Evolutionary conservation across 2,113 vertebrate species (phyloP).

Genomic region (Oreocharis arfaki): DNA sequence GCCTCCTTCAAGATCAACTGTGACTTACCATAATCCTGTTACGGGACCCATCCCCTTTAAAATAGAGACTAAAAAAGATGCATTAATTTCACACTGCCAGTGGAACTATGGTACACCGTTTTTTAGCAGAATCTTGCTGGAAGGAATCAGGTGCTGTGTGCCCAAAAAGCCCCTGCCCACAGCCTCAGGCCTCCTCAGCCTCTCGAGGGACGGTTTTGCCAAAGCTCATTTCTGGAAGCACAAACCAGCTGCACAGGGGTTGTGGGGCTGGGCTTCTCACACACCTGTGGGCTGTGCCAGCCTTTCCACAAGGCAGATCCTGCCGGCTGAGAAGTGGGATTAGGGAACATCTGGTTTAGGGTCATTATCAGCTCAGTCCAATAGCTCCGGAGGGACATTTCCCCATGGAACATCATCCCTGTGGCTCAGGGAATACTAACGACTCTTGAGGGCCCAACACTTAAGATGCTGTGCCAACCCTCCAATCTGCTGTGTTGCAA

Average conservation of each 20-base stretch:
- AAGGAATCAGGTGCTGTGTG: neutral
- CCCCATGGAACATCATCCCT: neutral
- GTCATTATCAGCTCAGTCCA: neutral
- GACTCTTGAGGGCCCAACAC: neutral
- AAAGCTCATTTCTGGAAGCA: neutral
- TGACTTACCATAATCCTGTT: neutral
- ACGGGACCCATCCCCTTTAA: neutral
- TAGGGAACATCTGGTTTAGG: neutral
- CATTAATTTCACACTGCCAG: neutral
- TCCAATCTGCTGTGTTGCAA: neutral
- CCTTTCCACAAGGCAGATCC: constrained; percentile 24
- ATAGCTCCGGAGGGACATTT: neutral
- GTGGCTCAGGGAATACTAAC: neutral
- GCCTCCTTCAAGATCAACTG: constrained; percentile 4
- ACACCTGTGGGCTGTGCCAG: neutral
- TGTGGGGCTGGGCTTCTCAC: neutral
- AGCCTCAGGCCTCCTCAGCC: neutral
- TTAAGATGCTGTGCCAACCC: neutral
- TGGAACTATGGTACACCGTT: neutral
- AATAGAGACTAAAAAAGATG: neutral
- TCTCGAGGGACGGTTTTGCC: neutral
- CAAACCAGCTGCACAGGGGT: neutral
- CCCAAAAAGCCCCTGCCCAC: neutral
- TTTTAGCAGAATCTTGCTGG: neutral
- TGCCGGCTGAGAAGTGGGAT: neutral